Evolutionary conservation across 2,888 invertebrate species (phyloP).

Genomic region (Lamproptera curius): DNA sequence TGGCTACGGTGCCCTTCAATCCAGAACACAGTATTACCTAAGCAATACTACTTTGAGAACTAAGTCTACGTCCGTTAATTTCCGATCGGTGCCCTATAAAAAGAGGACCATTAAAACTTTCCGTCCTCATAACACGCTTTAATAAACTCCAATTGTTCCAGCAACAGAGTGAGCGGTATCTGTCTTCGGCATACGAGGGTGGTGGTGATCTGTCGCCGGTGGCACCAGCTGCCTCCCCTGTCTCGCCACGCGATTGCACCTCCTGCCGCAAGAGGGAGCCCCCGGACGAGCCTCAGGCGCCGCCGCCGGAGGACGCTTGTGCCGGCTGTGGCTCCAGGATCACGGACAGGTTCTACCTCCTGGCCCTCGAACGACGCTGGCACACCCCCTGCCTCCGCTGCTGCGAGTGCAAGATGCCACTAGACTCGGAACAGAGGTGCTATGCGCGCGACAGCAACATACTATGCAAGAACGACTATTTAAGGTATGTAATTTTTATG

Average conservation of each 20-base stretch:
- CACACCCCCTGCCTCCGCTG: conserved; percentile 95
- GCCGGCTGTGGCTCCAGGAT: conserved; percentile 94
- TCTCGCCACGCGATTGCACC: conserved; percentile 78
- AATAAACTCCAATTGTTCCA: too few species aligned
- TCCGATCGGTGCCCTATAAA: too few species aligned
- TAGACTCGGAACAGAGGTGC: conserved; percentile 95
- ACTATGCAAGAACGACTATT: conserved; percentile 98
- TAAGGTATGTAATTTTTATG: too few species aligned
- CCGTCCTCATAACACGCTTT: too few species aligned
- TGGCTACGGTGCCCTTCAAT: too few species aligned
- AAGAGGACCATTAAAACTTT: too few species aligned
- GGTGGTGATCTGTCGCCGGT: conserved; percentile 86
- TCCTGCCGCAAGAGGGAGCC: conserved; percentile 78
- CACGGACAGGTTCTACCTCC: conserved; percentile 92
- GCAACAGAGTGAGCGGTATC: conserved; percentile 85
- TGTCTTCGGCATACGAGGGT: conserved; percentile 83
- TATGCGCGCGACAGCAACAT: conserved; percentile 95
- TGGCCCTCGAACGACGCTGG: conserved; percentile 95
- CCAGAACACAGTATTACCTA: too few species aligned
- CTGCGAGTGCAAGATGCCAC: conserved; percentile 91
- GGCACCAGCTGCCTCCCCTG: conserved; percentile 82
- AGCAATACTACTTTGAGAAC: too few species aligned
- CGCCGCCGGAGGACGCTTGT: conserved; percentile 80
- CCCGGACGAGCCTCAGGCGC: conserved; percentile 64
- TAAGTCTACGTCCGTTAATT: too few species aligned